These are phyloP conservation scores for Liopterus haemorrhoidalis DNA, from an alignment of 2,888 invertebrate species.

Conservation along the genomic window DNA sequence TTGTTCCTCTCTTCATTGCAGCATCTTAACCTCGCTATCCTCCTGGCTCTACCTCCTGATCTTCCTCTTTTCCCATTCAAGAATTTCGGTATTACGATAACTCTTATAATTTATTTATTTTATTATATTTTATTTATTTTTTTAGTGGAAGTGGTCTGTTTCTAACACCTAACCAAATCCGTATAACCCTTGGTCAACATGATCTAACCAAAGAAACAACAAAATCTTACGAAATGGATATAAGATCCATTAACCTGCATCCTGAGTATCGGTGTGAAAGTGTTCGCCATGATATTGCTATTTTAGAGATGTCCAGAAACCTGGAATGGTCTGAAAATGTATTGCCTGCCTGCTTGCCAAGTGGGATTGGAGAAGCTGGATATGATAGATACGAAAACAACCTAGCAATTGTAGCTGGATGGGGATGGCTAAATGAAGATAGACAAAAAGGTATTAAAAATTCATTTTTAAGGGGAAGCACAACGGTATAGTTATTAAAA, in stretches of 20 bases:
- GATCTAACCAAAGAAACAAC: constrained; percentile 56
- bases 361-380: constrained; percentile 46
- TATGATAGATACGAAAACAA: constrained; percentile 51
- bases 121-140: constrained; percentile 19
- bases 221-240: constrained; percentile 46
- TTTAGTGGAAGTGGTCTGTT: constrained; percentile 59
- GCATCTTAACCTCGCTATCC: too few species aligned
- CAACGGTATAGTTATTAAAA: too few species aligned
- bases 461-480: too few species aligned
- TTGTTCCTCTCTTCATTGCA: too few species aligned
- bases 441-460: constrained; percentile 60
- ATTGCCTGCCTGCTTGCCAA: constrained; percentile 72
- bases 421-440: constrained; percentile 80
- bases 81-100: too few species aligned
- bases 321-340: constrained; percentile 65
- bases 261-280: constrained; percentile 65
- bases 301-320: constrained; percentile 61
- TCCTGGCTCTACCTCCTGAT: too few species aligned
- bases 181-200: constrained; percentile 65
- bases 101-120: too few species aligned
- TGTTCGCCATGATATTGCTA: constrained; percentile 64
- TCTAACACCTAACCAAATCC: constrained; percentile 58
- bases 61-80: too few species aligned
- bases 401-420: constrained; percentile 70
- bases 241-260: constrained; percentile 60